Conservation (phyloP, 1,140 invertebrate species). For the Nasonia longicornis region DNA sequence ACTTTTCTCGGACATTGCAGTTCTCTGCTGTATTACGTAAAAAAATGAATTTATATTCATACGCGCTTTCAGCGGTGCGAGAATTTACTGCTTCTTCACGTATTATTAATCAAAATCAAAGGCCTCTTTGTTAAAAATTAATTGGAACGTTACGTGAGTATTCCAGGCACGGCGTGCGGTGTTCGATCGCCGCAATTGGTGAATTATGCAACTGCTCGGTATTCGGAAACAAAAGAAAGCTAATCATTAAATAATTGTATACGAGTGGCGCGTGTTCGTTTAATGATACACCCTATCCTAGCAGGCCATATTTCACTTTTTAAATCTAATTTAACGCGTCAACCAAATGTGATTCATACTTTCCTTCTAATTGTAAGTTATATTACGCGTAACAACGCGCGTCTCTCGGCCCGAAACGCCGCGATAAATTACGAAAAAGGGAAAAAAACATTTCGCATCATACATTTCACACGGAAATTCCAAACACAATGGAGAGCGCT, state of each 20-base stretch:
- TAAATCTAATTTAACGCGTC: not conserved
- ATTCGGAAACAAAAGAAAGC: constrained; percentile 8
- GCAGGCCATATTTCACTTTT: not conserved
- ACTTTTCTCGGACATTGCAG: too few relatives aligned
- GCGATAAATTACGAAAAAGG: not conserved
- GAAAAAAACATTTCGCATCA: not conserved
- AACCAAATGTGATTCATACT: not conserved
- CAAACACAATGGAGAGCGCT: not conserved
- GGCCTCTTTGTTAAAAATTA: not conserved
- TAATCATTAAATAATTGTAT: not conserved
- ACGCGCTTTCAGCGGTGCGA: too few relatives aligned
- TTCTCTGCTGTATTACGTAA: too few relatives aligned
- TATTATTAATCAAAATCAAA: too few relatives aligned
- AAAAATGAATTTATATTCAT: too few relatives aligned
- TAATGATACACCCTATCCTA: not conserved
- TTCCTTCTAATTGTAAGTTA: not conserved
- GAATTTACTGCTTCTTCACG: too few relatives aligned
- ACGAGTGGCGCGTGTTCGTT: not conserved
- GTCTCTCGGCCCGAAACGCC: not conserved
- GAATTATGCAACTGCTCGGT: not conserved
- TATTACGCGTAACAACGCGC: not conserved
- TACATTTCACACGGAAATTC: not conserved
- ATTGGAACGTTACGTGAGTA: not conserved
- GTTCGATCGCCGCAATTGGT: not conserved
- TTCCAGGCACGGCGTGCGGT: not conserved